These are phyloP conservation scores for Ifrita kowaldi DNA, from an alignment of 2,113 vertebrate species.

Conservation along the genomic window DNA sequence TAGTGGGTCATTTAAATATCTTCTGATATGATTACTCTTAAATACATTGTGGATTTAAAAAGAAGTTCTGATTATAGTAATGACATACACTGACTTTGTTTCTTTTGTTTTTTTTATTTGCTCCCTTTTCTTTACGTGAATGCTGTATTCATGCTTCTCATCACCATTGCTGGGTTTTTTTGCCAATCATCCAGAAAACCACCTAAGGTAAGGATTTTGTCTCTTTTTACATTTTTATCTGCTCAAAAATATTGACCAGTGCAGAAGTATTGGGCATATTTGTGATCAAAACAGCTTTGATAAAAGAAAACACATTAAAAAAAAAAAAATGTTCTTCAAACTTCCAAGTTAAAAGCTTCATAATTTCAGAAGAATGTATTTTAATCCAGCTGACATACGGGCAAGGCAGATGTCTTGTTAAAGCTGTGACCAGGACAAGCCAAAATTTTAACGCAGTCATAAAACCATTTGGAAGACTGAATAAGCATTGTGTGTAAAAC, in stretches of 20 bases:
- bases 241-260: neutral
- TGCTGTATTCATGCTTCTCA: neutral
- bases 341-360: neutral
- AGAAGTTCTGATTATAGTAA: neutral
- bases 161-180: neutral
- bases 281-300: neutral
- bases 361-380: neutral
- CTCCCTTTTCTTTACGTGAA: constrained; percentile 12
- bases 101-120: constrained; percentile 44
- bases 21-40: neutral
- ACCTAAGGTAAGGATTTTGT: constrained; percentile 71
- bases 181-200: constrained; percentile 66
- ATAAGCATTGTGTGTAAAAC: neutral
- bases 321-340: neutral
- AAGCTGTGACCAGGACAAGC: neutral
- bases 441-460: neutral
- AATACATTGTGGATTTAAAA: neutral
- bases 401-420: neutral
- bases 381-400: neutral
- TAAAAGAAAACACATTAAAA: neutral
- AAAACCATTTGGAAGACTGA: neutral
- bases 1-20: neutral
- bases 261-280: neutral
- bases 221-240: neutral
- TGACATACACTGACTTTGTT: constrained; percentile 27